A percentile compares a stretch with the other conserved stretches of the same genome.
These are phyloP conservation scores for Latrodectus hesperus DNA, from an alignment of 2,888 invertebrate genomes.

Conservation along the genomic window DNA sequence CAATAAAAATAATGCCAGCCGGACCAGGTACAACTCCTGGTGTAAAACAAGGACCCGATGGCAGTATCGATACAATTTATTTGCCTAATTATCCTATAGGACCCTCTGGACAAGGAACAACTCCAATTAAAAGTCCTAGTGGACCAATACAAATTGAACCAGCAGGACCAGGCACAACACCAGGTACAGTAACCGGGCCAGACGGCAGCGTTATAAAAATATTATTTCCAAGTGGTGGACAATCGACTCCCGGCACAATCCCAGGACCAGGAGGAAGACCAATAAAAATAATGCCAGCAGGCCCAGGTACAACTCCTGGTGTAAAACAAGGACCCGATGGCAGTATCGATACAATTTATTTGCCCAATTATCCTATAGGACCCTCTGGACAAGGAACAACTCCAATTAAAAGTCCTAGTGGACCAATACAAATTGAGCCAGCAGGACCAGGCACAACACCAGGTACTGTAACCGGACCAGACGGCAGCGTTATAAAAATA, in stretches of 20 bases:
- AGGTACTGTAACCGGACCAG: neutral
- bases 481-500: neutral
- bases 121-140: neutral
- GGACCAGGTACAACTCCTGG: neutral
- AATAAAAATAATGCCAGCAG: neutral
- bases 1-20: neutral
- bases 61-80: neutral
- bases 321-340: neutral
- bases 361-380: neutral
- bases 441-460: conserved; percentile 6
- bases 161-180: neutral
- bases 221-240: neutral
- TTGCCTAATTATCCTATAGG: neutral
- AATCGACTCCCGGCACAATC: neutral
- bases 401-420: neutral
- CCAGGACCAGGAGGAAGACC: neutral
- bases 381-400: neutral
- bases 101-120: neutral
- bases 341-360: neutral
- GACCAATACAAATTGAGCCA: neutral
- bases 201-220: neutral
- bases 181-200: neutral
- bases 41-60: neutral
- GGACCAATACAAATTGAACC: neutral
- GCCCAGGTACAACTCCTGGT: neutral